Percentiles rank a stretch among this genome's conserved stretches.
Evolutionary conservation across 2,797 vertebrate species (phyloP).

Genomic region (Poliocrania exsul): DNA sequence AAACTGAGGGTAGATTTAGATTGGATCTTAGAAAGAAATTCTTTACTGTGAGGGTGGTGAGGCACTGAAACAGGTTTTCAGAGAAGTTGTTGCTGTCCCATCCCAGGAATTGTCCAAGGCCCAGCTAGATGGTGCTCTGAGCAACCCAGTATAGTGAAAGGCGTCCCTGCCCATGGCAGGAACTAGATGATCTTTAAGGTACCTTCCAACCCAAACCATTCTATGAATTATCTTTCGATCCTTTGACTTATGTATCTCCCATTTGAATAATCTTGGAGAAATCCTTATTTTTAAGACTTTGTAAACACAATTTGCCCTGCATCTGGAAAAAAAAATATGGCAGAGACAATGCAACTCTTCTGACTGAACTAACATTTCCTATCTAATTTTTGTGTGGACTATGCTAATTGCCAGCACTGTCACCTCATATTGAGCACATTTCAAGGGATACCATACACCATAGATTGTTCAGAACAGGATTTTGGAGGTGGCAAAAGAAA

Average conservation of each 20-base stretch:
- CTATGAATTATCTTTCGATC: not conserved
- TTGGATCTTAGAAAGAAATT: not conserved
- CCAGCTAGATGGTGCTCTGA: not conserved
- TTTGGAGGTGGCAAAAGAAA: not conserved
- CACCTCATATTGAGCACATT: not conserved
- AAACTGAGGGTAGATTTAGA: not conserved
- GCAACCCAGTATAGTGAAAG: not conserved
- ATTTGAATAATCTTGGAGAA: not conserved
- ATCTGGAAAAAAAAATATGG: not conserved
- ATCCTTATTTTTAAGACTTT: not conserved
- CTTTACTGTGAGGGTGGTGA: not conserved
- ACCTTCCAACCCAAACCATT: not conserved
- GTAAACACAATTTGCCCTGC: not conserved
- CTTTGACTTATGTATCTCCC: not conserved
- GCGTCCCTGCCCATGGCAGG: not conserved
- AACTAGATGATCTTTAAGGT: not conserved
- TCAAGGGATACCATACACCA: not conserved
- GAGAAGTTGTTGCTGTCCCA: not conserved
- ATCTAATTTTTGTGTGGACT: not conserved
- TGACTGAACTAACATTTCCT: not conserved
- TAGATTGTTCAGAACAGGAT: not conserved
- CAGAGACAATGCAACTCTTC: not conserved
- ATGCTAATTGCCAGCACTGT: not conserved
- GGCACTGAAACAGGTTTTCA: not conserved
- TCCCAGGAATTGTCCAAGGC: not conserved